A percentile compares a stretch with the other conserved stretches of the same genome.
Evolutionary conservation across 2,888 invertebrate species (phyloP).

Genomic region (Diogma glabrata): DNA sequence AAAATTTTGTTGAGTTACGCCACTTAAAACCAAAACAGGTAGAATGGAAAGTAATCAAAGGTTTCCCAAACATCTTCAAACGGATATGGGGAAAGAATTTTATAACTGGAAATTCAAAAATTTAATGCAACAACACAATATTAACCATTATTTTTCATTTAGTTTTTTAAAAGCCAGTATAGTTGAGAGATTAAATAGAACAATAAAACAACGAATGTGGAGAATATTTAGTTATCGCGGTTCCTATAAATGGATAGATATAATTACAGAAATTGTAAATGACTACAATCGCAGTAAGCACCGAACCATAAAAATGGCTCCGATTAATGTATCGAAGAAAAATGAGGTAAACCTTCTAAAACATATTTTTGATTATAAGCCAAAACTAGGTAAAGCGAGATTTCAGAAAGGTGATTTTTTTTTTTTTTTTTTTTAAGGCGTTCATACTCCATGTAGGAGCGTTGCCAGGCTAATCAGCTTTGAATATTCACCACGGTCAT

Average conservation of each 20-base stretch:
- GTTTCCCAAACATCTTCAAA: not conserved
- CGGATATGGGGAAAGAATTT: not conserved
- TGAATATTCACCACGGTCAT: too few relatives aligned
- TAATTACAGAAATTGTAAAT: not conserved
- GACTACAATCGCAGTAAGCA: constrained; percentile 19
- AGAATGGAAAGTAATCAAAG: not conserved
- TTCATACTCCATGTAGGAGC: too few relatives aligned
- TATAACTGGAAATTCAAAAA: not conserved
- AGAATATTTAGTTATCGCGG: not conserved
- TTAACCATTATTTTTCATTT: not conserved
- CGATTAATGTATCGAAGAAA: constrained; percentile 26
- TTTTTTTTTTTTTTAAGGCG: too few relatives aligned
- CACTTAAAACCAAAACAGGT: not conserved
- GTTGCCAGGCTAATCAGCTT: too few relatives aligned
- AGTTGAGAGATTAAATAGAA: not conserved
- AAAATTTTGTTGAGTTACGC: not conserved
- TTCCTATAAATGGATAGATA: not conserved
- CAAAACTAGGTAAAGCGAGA: too few relatives aligned
- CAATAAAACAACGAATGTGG: not conserved
- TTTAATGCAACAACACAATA: not conserved
- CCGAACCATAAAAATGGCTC: constrained; percentile 26
- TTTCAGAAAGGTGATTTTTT: too few relatives aligned
- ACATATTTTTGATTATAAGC: constrained; percentile 20
- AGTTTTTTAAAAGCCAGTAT: not conserved
- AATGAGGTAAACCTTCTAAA: constrained; percentile 19